Evolutionary conservation across 2,888 invertebrate genomes (phyloP), one percentile per base, ranked within the genome.

Genomic region (Sipha maydis): DNA sequence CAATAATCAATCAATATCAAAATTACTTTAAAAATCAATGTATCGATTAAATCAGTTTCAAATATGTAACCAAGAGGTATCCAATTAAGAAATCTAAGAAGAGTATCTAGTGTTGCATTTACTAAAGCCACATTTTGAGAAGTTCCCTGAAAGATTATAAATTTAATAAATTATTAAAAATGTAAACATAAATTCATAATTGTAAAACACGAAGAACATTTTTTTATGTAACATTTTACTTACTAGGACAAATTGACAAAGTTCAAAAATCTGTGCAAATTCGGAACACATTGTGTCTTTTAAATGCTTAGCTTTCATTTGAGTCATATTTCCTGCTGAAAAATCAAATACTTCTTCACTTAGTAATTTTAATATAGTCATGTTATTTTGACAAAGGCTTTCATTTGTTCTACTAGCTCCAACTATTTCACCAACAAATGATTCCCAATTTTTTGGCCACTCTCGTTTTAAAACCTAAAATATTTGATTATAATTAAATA

Each of bases 261-360:
- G 94, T 91, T 97, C 97, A 92, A 99, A 99, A 91, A 99, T 98
- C 92, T 98, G 98, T 90, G 98, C 97, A 93, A 99, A 99, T 93
- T 99, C 99, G 83, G 96, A 96, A 93, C 99, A 99, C 98, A 99
- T 99, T 56, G 98, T 98, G 92, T 99, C 99, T 92, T 99, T 99
- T 83, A 99, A 93, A 93, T 99, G 98, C 93, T 99, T 99, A 5
- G 99, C 98, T 93, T 99, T 99, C 71, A 98, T 98, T 93, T 99
- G 99, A 69, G 99, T 99, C 92, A 99, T 96, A 92, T 99, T 98
- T 25, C 99, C 99, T 90, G 96, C 96, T 79, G 99, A 98, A 92
- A 99, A 99, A 92, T 99, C 99, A 93, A 99, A 99, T 76, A 99
- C 97, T 93, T 99, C 99, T 93, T 99, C 99, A 92, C 99, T 98